phyloP scores from a whole-genome alignment of 2,113 vertebrate genomes.

The Loxodonta africana region DNA sequence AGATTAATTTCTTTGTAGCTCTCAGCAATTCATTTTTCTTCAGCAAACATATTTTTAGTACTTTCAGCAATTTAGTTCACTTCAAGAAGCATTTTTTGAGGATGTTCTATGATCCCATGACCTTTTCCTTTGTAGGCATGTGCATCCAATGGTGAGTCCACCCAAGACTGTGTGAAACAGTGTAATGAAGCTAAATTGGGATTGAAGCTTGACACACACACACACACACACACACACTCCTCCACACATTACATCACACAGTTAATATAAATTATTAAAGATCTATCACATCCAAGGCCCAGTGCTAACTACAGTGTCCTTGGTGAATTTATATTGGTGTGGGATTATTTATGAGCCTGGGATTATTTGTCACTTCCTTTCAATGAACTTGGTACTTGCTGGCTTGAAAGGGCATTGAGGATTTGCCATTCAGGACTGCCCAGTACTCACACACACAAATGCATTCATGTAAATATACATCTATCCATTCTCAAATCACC shows the following conservation, averaged over 20 bases:
- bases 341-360: neutral
- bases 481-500: neutral
- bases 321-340: constrained; percentile 5
- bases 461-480: neutral
- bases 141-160: neutral
- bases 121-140: neutral
- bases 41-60: neutral
- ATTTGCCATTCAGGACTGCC: neutral
- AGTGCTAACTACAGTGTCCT: neutral
- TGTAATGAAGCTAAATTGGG: neutral
- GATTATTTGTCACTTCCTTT: neutral
- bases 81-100: neutral
- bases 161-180: neutral
- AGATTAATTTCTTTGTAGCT: neutral
- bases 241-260: neutral
- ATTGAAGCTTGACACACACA: neutral
- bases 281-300: neutral
- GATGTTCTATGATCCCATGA: neutral
- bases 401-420: constrained; percentile 3
- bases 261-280: neutral
- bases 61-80: neutral
- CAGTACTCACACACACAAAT: neutral
- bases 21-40: constrained; percentile 9
- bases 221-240: neutral
- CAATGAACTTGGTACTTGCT: neutral